Conservation (phyloP, 2,797 vertebrate species). For the Pangasius mekongensis region DNA sequence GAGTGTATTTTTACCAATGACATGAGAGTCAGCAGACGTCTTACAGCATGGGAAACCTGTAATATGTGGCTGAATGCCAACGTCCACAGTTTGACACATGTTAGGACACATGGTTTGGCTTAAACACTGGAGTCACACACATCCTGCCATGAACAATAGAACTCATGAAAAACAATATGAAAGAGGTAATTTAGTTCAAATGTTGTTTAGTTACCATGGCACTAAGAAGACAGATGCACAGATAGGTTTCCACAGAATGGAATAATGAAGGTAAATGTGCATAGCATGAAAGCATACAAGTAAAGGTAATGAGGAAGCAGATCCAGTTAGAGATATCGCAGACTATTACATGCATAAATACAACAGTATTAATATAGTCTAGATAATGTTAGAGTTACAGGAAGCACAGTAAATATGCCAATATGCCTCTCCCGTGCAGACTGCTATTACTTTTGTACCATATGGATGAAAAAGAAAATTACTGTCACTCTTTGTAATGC, state of each 20-base stretch:
- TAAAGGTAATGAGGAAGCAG: background rate
- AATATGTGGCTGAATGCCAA: slow-evolving; percentile 35
- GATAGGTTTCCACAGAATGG: background rate
- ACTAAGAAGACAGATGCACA: background rate
- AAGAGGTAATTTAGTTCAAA: slow-evolving; percentile 14
- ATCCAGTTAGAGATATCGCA: background rate
- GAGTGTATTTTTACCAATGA: slow-evolving; percentile 30
- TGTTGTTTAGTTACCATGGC: slow-evolving; percentile 36
- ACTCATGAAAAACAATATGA: slow-evolving; percentile 24
- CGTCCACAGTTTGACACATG: background rate
- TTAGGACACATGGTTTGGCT: slow-evolving; percentile 35
- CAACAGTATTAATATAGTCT: background rate
- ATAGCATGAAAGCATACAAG: too few species aligned
- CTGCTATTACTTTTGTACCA: slow-evolving; percentile 1
- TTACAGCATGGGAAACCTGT: slow-evolving; percentile 43
- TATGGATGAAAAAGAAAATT: background rate
- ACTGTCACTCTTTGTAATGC: background rate
- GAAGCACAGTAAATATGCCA: background rate
- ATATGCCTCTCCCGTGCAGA: background rate
- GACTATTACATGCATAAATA: background rate
- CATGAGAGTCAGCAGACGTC: slow-evolving; percentile 15
- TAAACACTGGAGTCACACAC: slow-evolving; percentile 60
- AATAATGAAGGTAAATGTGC: background rate
- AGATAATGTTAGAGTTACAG: background rate
- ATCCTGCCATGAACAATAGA: slow-evolving; percentile 63